phyloP scores from a whole-genome alignment of 53 echinoderm and acorn worm genomes.

The Holothuria scabra region DNA sequence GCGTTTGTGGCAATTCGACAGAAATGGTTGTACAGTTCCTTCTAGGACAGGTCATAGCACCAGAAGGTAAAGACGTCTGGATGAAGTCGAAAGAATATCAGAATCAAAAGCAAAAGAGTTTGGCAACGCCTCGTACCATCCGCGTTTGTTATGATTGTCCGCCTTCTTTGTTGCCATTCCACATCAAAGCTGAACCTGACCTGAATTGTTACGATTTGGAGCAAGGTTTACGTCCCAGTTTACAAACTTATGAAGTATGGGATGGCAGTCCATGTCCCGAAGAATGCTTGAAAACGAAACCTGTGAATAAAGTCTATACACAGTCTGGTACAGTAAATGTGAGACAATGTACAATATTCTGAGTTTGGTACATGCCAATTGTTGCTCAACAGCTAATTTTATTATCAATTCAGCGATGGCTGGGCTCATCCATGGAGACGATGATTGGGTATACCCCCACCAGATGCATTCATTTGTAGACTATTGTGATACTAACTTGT shows the following conservation, averaged over 20 bases:
- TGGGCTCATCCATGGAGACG: too few relatives aligned
- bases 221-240: background rate
- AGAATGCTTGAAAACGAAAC: constrained; percentile 28
- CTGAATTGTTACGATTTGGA: background rate
- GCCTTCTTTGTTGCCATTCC: background rate
- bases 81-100: background rate
- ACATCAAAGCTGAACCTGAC: background rate
- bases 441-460: too few relatives aligned
- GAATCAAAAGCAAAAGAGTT: background rate
- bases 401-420: too few relatives aligned
- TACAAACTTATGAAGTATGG: background rate
- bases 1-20: too few relatives aligned
- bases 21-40: constrained; percentile 19
- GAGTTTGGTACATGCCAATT: too few relatives aligned
- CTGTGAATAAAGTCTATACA: constrained; percentile 1
- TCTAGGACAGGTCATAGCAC: constrained; percentile 20
- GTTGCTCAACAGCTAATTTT: too few relatives aligned
- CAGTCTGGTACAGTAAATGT: constrained; percentile 8
- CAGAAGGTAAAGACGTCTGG: constrained; percentile 13
- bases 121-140: too few relatives aligned
- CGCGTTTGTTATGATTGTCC: constrained; percentile 2
- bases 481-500: too few relatives aligned
- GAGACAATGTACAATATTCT: background rate
- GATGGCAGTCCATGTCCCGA: constrained; percentile 18
- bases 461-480: too few relatives aligned